Evolutionary conservation across 2,888 invertebrate genomes (phyloP), one percentile per base, ranked within the genome.

Genomic region (Melipona bicolor): DNA sequence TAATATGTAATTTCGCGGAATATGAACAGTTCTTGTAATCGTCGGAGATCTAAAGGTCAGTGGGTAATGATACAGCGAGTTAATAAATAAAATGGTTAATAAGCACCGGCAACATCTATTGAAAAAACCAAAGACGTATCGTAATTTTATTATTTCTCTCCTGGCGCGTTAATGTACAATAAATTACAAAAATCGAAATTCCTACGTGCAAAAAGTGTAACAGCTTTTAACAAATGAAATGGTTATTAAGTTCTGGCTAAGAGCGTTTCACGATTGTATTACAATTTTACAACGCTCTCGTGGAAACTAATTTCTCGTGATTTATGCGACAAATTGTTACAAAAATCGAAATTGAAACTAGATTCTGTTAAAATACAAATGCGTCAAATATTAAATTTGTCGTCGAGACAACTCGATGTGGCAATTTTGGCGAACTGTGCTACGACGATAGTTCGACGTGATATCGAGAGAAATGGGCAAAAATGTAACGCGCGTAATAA

Each of bases 1-100:
- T 27, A 32, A 67, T 81, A 61, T 80, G n/a, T 83, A 83, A 83
- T 83, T 83, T 80, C 56, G 61, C 70, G 13, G 52, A 32, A 75
- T 54, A 73, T 49, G 19, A 32, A 80, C 65, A 65, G 54, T 15
- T 54, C 15, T 68, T 36, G 21, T 62, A 76, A 76, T 76, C 65
- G 36, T 32, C 50, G n/a, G 13, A 3, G 65, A 75, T 68, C 24
- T 59, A 52, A 71, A 69, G 76, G 76, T 81, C 83, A 81, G 49
- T 24, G 61, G 76, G 21, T 76, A 83, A 81, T 76, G 67, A 62
- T 43, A 76, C 72, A 49, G 32, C 27, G 32, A 27, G 62, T 69
- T 72, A 72, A 83, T 82, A 67, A 80, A 74, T 61, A 54, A 64
- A 43, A 62, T 56, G 36, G 27, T 64, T 70, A 74, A 74, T 79